Evolutionary conservation across 2,113 vertebrate genomes (phyloP).

Genomic region (Andinoacara biseriatus): DNA sequence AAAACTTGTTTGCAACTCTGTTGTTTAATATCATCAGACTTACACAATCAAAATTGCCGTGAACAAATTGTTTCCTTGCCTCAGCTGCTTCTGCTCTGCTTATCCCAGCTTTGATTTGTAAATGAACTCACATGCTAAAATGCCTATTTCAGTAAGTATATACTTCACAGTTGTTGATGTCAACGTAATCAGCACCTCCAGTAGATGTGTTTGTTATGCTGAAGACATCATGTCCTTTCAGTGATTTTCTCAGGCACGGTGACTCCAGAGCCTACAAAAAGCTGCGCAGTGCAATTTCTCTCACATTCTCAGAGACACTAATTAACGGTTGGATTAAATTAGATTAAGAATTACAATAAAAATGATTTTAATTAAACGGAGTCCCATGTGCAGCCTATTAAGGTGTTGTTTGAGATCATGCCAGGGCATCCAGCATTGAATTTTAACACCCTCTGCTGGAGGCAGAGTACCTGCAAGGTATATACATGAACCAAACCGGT

Average conservation of each 20-base stretch:
- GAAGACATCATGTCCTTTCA: conserved; percentile 66
- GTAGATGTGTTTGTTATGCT: conserved; percentile 63
- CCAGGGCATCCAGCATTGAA: conserved; percentile 40
- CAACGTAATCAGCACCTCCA: conserved; percentile 65
- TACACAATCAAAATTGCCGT: conserved; percentile 9
- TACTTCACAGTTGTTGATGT: conserved; percentile 48
- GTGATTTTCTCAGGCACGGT: conserved; percentile 70
- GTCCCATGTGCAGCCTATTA: conserved; percentile 70
- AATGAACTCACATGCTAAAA: conserved; percentile 29
- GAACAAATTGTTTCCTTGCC: conserved; percentile 9
- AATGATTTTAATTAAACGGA: conserved; percentile 79
- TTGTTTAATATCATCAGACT: conserved; percentile 11
- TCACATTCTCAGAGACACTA: conserved; percentile 71
- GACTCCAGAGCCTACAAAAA: conserved; percentile 64
- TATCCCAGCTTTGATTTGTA: not conserved
- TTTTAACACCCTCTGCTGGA: conserved; percentile 76
- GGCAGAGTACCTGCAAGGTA: conserved; percentile 46
- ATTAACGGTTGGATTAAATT: conserved; percentile 79
- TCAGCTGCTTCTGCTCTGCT: conserved; percentile 16
- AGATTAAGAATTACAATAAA: conserved; percentile 77
- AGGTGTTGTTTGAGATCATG: conserved; percentile 55
- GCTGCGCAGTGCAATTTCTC: conserved; percentile 73
- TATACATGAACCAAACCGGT: conserved; percentile 9
- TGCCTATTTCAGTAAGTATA: conserved; percentile 47
- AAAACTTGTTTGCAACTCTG: conserved; percentile 14